Evolutionary conservation across 2,113 vertebrate genomes (phyloP).

Genomic region (Eurystomus gularis): DNA sequence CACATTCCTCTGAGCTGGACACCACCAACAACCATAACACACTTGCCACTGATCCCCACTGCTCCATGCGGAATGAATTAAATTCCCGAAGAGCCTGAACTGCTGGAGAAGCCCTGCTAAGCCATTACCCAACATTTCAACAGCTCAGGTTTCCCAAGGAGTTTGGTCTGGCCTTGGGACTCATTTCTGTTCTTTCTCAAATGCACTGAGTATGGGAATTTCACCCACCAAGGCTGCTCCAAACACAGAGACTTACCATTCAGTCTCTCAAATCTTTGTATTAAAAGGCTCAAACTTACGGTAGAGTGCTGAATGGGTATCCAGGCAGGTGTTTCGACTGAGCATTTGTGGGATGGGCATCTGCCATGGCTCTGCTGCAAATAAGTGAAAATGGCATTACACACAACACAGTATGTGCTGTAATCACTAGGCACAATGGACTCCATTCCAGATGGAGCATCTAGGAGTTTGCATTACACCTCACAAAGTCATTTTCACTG

Average conservation of each 20-base stretch:
- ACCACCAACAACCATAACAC: background rate
- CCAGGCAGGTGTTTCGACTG: slow-evolving; percentile 79
- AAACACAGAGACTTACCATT: slow-evolving; percentile 23
- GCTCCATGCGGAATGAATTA: background rate
- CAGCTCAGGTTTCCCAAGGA: background rate
- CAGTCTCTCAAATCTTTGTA: slow-evolving; percentile 51
- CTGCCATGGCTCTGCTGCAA: slow-evolving; percentile 81
- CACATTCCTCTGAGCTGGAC: background rate
- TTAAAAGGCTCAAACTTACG: slow-evolving; percentile 74
- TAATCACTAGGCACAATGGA: background rate
- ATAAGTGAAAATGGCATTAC: slow-evolving; percentile 68
- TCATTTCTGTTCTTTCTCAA: background rate
- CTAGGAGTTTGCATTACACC: background rate
- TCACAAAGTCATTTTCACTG: slow-evolving; percentile 8
- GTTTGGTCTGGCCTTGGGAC: background rate
- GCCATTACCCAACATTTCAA: background rate
- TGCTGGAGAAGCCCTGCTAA: background rate
- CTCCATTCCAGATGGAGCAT: background rate
- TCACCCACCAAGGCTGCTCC: background rate
- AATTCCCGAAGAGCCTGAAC: background rate
- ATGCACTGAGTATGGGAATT: background rate
- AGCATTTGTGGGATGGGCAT: slow-evolving; percentile 79
- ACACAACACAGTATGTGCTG: slow-evolving; percentile 30
- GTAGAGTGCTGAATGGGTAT: slow-evolving; percentile 80
- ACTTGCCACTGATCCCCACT: background rate